Conservation (phyloP, 2,113 vertebrate species). For the Gadus macrocephalus region DNA sequence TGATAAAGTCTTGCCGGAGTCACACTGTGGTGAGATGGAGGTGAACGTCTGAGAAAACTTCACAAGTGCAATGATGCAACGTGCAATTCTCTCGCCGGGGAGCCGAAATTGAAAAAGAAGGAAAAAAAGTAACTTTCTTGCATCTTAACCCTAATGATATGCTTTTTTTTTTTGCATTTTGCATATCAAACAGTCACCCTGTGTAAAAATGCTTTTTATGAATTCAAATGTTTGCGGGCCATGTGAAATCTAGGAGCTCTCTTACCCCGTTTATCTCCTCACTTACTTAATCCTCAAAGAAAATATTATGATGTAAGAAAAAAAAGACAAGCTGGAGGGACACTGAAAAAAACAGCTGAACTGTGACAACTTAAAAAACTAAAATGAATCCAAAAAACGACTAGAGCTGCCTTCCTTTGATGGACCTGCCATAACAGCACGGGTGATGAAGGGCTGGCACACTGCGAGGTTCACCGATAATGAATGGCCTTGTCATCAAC, state of each 20-base stretch:
- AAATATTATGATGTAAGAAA: conserved; percentile 14
- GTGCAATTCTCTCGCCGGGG: too few relatives aligned
- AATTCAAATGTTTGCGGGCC: conserved; percentile 7
- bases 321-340: conserved; percentile 16
- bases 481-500: conserved; percentile 27
- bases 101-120: too few relatives aligned
- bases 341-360: neutral
- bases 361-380: too few relatives aligned
- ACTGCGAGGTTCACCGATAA: conserved; percentile 23
- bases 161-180: conserved; percentile 2
- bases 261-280: conserved; percentile 4
- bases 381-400: conserved; percentile 1
- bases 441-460: conserved; percentile 1
- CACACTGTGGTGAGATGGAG: conserved; percentile 27
- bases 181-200: neutral
- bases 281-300: conserved; percentile 17
- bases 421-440: neutral
- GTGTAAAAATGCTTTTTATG: too few relatives aligned
- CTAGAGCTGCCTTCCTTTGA: neutral
- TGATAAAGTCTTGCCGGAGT: conserved; percentile 59
- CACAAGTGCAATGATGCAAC: conserved; percentile 4
- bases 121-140: neutral
- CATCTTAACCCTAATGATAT: neutral
- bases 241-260: conserved; percentile 4
- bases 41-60: conserved; percentile 13